phyloP scores from a whole-genome alignment of 2,113 vertebrate genomes.

The Spilogale gracilis region DNA sequence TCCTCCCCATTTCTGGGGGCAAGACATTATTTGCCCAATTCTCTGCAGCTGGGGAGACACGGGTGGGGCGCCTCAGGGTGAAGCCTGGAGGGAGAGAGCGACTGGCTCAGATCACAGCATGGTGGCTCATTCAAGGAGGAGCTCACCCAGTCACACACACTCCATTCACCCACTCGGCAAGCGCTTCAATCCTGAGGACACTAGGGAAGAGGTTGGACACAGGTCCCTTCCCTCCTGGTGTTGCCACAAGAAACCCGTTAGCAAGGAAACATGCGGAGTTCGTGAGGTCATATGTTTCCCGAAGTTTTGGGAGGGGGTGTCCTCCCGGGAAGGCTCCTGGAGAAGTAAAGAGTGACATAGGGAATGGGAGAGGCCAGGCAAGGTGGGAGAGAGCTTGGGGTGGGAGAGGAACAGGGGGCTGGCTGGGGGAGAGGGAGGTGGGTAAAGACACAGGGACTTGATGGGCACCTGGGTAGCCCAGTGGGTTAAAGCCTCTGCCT shows the following conservation, averaged over 20 bases:
- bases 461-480: not conserved
- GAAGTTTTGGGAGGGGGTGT: not conserved
- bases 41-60: not conserved
- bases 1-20: not conserved
- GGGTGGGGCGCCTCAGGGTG: not conserved
- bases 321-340: not conserved
- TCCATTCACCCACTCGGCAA: not conserved
- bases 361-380: not conserved
- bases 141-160: not conserved
- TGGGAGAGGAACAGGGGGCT: not conserved
- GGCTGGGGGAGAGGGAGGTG: fast-evolving
- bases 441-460: not conserved
- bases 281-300: not conserved
- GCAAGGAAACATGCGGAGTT: not conserved
- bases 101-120: not conserved
- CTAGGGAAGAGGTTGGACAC: not conserved
- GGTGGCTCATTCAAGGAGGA: not conserved
- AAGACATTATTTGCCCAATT: not conserved
- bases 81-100: not conserved
- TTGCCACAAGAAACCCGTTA: not conserved
- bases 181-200: not conserved
- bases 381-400: not conserved
- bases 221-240: not conserved
- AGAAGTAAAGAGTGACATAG: not conserved
- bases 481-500: no score